Evolutionary conservation across 1,140 invertebrate species (phyloP).

Genomic region (Drosophila tristis): DNA sequence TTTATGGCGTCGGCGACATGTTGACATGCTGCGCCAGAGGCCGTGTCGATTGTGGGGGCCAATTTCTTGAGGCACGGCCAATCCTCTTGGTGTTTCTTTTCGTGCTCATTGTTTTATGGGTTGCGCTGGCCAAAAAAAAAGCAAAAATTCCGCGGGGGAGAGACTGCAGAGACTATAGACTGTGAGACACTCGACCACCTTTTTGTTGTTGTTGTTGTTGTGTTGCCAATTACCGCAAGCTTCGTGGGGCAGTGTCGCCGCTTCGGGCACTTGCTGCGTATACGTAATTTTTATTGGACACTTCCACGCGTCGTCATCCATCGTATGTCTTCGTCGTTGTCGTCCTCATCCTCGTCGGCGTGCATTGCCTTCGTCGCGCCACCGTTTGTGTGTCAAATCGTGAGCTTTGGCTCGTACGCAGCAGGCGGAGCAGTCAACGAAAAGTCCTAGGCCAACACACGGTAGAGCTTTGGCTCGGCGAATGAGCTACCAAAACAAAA

Average conservation of each 20-base stretch:
- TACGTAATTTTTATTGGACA: conserved; percentile 78
- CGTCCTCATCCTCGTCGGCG: conserved; percentile 20
- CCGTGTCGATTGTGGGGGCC: conserved; percentile 20
- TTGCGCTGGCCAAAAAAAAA: conserved; percentile 26
- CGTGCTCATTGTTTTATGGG: conserved; percentile 62
- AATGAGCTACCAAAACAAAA: conserved; percentile 75
- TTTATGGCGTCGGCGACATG: conserved; percentile 75
- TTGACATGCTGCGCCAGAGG: conserved; percentile 62
- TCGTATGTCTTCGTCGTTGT: conserved; percentile 33
- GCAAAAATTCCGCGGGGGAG: conserved; percentile 1
- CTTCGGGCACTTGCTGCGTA: conserved; percentile 63
- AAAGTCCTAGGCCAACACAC: conserved; percentile 73
- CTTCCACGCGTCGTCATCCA: conserved; percentile 63
- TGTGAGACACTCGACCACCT: conserved; percentile 12
- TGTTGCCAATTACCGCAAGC: conserved; percentile 68
- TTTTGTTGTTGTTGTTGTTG: conserved; percentile 28
- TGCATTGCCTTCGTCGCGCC: conserved; percentile 21
- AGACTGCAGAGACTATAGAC: neutral
- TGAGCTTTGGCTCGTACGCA: conserved; percentile 60
- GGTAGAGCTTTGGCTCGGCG: conserved; percentile 63
- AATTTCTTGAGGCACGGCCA: conserved; percentile 33
- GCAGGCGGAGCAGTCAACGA: neutral
- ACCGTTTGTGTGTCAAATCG: conserved; percentile 53
- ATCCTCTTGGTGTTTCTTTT: conserved; percentile 24
- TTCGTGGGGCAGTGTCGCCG: conserved; percentile 48